Percentiles rank a stretch among this genome's conserved stretches.
Evolutionary conservation across 30 jellyfish, hydroid and myxozoan genomes (phyloP).

Genomic region (Aurelia sp.): DNA sequence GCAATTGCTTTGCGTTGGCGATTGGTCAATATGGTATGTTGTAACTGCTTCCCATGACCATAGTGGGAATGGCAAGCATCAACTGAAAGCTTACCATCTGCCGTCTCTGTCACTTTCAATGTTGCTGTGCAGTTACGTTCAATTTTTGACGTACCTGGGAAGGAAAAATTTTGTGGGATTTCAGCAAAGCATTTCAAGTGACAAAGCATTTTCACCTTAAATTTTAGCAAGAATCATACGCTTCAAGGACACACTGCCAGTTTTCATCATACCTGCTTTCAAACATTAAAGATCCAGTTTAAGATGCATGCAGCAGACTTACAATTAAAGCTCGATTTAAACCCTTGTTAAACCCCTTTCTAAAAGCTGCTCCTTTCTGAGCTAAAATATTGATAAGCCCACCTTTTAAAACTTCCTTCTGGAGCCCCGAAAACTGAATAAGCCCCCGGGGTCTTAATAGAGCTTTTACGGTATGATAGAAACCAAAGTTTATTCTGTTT

Average conservation of each 20-base stretch:
- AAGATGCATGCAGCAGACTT: neutral
- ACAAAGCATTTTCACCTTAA: neutral
- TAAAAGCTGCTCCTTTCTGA: too few species aligned
- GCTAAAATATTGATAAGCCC: neutral
- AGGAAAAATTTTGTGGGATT: constrained; percentile 2
- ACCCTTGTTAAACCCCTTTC: too few species aligned
- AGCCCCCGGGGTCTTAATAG: neutral
- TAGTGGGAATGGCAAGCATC: constrained; percentile 46
- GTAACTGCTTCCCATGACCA: constrained; percentile 54
- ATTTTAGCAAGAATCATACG: neutral
- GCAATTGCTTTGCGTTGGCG: constrained; percentile 55
- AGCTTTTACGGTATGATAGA: constrained; percentile 11
- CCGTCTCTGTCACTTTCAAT: constrained; percentile 18
- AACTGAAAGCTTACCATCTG: constrained; percentile 17
- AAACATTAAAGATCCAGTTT: neutral
- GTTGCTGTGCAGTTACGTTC: constrained; percentile 68
- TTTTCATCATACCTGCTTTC: constrained; percentile 1
- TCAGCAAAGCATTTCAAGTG: constrained; percentile 1
- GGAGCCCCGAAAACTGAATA: neutral
- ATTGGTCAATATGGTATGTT: constrained; percentile 33
- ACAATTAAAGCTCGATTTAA: neutral
- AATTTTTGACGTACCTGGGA: constrained; percentile 56
- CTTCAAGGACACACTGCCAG: neutral
- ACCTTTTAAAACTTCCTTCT: neutral
- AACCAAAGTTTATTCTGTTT: neutral